Percentiles rank a stretch among this genome's conserved stretches.
Conservation (phyloP, 2,797 vertebrate species). For the Sebastes baramenuke region DNA sequence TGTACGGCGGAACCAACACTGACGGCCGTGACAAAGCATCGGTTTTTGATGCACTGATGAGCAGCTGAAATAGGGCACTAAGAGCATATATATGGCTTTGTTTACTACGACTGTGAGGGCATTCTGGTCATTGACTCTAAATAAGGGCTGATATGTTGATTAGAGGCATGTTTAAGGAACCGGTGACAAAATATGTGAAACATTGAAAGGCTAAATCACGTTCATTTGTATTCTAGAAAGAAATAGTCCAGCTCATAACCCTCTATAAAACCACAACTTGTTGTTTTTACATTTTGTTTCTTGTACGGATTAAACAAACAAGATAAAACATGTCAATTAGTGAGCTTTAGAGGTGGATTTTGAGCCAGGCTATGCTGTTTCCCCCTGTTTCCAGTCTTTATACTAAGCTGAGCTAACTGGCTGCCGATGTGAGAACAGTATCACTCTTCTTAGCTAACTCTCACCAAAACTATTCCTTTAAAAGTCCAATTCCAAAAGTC, state of each 20-base stretch:
- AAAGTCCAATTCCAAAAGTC: background rate
- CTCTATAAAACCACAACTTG: background rate
- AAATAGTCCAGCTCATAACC: background rate
- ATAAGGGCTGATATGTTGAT: slow-evolving; percentile 29
- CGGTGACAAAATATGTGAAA: slow-evolving; percentile 6
- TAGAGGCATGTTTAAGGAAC: slow-evolving; percentile 16
- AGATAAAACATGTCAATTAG: background rate
- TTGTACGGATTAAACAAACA: background rate
- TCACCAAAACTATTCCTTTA: background rate
- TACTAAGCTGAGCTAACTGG: background rate
- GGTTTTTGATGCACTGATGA: background rate
- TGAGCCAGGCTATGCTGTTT: background rate
- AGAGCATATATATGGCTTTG: background rate
- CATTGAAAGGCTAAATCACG: background rate
- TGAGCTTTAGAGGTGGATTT: background rate
- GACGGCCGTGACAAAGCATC: no score
- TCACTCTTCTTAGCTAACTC: background rate
- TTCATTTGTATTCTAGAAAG: slow-evolving; percentile 7
- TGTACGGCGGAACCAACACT: no score
- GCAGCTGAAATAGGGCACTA: background rate
- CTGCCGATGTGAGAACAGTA: background rate
- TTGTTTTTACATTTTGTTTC: background rate
- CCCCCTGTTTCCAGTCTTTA: background rate
- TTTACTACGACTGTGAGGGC: slow-evolving; percentile 6
- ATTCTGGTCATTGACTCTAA: slow-evolving; percentile 3